Percentiles rank a stretch among this genome's conserved stretches.
Conservation (phyloP, 2,113 vertebrate genomes). For the Peucedramus taeniatus region DNA sequence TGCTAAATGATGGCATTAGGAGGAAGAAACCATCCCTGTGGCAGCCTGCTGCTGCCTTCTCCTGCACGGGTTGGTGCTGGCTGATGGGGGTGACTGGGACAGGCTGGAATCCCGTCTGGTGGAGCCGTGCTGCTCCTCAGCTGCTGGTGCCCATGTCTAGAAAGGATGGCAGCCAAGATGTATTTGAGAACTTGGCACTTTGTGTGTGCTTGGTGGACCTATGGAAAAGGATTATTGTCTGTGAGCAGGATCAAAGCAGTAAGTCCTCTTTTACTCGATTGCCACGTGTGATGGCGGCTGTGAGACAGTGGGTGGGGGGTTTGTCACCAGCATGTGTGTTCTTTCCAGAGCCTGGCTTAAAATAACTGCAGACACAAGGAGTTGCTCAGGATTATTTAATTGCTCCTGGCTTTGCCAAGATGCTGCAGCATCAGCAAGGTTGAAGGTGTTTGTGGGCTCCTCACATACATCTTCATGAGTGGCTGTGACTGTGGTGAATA, state of each 20-base stretch:
- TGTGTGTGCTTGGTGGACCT: background rate
- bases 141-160: background rate
- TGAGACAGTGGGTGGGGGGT: background rate
- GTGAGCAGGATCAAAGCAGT: background rate
- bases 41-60: background rate
- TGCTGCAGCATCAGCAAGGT: background rate
- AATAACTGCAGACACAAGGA: background rate
- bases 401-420: background rate
- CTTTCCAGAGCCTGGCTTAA: background rate
- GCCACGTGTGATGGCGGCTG: fast-evolving
- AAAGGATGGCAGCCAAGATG: background rate
- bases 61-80: fast-evolving
- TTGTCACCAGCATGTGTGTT: fast-evolving
- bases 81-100: background rate
- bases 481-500: fast-evolving
- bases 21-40: background rate
- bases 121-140: background rate
- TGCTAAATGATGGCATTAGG: background rate
- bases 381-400: background rate
- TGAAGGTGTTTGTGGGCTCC: background rate
- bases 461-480: fast-evolving
- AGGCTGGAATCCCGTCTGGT: fast-evolving
- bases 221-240: background rate
- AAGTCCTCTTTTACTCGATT: background rate
- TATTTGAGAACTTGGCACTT: background rate